Percentiles rank a stretch among this genome's conserved stretches.
Conservation (phyloP, 2,888 invertebrate species). For the Rhagophthalmus giganteus region DNA sequence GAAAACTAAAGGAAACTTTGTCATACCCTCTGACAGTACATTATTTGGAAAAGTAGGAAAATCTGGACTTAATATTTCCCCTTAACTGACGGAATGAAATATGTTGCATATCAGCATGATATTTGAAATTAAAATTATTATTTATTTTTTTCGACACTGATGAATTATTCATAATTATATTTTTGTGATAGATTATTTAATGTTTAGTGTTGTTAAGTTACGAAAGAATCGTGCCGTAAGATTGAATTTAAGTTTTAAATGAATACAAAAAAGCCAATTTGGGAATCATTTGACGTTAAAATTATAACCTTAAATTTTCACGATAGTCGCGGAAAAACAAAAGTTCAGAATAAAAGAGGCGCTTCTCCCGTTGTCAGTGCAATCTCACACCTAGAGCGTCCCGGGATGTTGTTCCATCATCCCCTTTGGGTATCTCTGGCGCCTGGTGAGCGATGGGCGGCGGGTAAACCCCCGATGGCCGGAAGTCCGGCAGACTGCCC, state of each 20-base stretch:
- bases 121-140: neutral
- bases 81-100: slow-evolving; percentile 10
- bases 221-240: no score
- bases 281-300: no score
- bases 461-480: slow-evolving; percentile 40
- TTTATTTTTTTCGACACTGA: no score
- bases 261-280: no score
- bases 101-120: neutral
- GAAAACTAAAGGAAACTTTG: slow-evolving; percentile 39
- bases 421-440: slow-evolving; percentile 41
- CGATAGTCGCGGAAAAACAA: neutral
- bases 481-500: slow-evolving; percentile 49
- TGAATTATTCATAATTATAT: no score
- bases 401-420: slow-evolving; percentile 4
- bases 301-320: no score
- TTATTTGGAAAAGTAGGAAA: slow-evolving; percentile 24
- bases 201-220: no score
- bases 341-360: neutral
- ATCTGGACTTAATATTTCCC: slow-evolving; percentile 17
- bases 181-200: neutral
- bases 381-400: slow-evolving; percentile 19
- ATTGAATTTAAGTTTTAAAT: no score
- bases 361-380: neutral
- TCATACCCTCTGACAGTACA: slow-evolving; percentile 33
- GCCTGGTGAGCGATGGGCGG: slow-evolving; percentile 48